A percentile compares a stretch with the other conserved stretches of the same genome.
phyloP scores from a whole-genome alignment of 1,140 invertebrate species.

The Brachystomella parvula region DNA sequence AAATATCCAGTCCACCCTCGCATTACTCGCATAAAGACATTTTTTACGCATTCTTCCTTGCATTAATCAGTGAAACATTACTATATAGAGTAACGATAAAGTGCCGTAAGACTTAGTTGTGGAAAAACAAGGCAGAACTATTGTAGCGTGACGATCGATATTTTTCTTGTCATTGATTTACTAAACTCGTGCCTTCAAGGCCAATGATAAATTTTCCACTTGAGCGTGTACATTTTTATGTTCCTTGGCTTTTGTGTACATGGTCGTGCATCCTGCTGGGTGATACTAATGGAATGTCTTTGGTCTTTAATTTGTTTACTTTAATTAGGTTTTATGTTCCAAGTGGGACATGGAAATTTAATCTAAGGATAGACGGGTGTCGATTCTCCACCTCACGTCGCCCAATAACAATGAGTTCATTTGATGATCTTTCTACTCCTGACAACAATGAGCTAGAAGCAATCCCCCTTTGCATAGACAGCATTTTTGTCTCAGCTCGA shows the following conservation, averaged over 20 bases:
- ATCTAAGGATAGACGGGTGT: conserved; percentile 47
- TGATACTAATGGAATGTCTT: conserved; percentile 1
- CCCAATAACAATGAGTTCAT: neutral
- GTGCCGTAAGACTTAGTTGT: too few relatives aligned
- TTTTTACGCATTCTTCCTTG: too few relatives aligned
- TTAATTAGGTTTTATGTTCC: conserved; percentile 48
- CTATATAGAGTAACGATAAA: too few relatives aligned
- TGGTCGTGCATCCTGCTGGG: neutral
- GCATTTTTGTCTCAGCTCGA: conserved; percentile 43
- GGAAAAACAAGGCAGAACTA: too few relatives aligned
- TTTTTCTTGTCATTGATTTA: too few relatives aligned
- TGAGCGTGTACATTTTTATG: too few relatives aligned
- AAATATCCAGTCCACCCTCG: too few relatives aligned
- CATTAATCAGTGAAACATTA: too few relatives aligned
- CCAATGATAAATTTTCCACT: too few relatives aligned
- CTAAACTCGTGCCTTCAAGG: too few relatives aligned
- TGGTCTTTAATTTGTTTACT: neutral
- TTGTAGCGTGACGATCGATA: too few relatives aligned
- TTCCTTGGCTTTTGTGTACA: neutral
- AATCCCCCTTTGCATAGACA: conserved; percentile 43
- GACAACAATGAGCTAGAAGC: conserved; percentile 14
- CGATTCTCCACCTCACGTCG: conserved; percentile 39
- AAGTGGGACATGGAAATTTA: conserved; percentile 47
- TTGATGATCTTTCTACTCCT: neutral
- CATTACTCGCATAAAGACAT: too few relatives aligned